Base-by-base conservation (phyloP, 2,888 invertebrate genomes). In the Formica aserva region DNA sequence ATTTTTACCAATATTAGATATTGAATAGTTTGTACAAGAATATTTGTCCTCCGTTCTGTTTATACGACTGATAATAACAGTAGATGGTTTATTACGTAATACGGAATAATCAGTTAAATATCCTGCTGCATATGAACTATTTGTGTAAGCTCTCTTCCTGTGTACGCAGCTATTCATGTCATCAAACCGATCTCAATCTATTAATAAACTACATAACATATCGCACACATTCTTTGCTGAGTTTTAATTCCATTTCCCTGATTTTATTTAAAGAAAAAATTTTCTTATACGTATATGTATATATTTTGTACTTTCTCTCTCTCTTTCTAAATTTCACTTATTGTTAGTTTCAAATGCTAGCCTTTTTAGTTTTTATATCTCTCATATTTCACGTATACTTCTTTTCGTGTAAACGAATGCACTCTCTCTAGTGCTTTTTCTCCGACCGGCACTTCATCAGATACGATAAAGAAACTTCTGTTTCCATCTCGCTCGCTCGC, bases 391-490 rank as follows among this genome's bases (percentile, higher is more conserved):
- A 26, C 48, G 11, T 63, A 0, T 18, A 35, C 18, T 83, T 48
- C 55, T 41, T 41, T 55, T 66, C 38, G 11, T 22, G 13, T 60
- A 45, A 57, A 63, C 55, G 52, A 48, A 65, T 15, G 55, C 22
- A 32, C 71, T 71, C 52, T 72, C 77, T 32, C 52, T n/a, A 8
- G 6, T 66, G 45, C 63, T 75, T 38, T 52, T 80, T 82, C 65
- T 72, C 45, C 69, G 13, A 45, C 72, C 77, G 57, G 35, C 74
- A 38, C 66, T 75, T 63, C 65, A 69, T 74, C 83, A 65, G 35
- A 35, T 63, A 80, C 85, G 89, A 87, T 90, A 89, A 85, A 90
- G 87, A 85, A 85, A 85, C 83, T 60, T 52, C 65, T 72, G 62
- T 63, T 66, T 45, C 60, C 13, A 35, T 86, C 85, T 74, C 72